Evolutionary conservation across 2,888 invertebrate species (phyloP).

Genomic region (Napeogenes inachia): DNA sequence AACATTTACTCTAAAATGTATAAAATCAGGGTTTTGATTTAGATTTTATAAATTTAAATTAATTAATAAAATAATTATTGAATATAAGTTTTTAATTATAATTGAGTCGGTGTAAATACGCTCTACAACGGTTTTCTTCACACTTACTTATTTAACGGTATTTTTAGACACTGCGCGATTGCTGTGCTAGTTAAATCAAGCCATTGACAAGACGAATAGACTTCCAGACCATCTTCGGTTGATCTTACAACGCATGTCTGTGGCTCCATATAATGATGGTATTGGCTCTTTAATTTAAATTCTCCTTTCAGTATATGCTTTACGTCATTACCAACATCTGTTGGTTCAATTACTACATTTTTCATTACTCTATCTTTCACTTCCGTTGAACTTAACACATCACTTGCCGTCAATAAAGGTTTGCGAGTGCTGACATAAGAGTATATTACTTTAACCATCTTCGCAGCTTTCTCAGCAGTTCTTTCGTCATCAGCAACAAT

Average conservation of each 20-base stretch:
- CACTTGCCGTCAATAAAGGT: slow-evolving; percentile 53
- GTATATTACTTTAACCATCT: slow-evolving; percentile 70
- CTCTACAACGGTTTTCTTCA: too few relatives aligned
- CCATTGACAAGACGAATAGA: slow-evolving; percentile 81
- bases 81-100: too few relatives aligned
- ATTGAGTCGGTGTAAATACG: too few relatives aligned
- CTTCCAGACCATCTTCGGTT: slow-evolving; percentile 83
- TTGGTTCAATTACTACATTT: slow-evolving; percentile 48
- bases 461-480: slow-evolving; percentile 74
- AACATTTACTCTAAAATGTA: slow-evolving; percentile 75
- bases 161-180: slow-evolving; percentile 74
- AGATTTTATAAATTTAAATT: too few relatives aligned
- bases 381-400: slow-evolving; percentile 56
- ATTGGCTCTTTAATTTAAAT: slow-evolving; percentile 79
- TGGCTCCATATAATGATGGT: slow-evolving; percentile 87
- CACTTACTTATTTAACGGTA: slow-evolving; percentile 75
- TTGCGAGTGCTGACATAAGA: slow-evolving; percentile 50
- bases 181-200: slow-evolving; percentile 78
- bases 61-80: too few relatives aligned
- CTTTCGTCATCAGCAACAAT: slow-evolving; percentile 78
- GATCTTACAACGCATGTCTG: slow-evolving; percentile 81
- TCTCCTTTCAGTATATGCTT: slow-evolving; percentile 73
- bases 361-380: slow-evolving; percentile 47
- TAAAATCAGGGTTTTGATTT: background rate
- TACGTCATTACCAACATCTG: slow-evolving; percentile 55